Evolutionary conservation across 1,140 invertebrate species (phyloP).

Genomic region (Copidosoma floridanum): DNA sequence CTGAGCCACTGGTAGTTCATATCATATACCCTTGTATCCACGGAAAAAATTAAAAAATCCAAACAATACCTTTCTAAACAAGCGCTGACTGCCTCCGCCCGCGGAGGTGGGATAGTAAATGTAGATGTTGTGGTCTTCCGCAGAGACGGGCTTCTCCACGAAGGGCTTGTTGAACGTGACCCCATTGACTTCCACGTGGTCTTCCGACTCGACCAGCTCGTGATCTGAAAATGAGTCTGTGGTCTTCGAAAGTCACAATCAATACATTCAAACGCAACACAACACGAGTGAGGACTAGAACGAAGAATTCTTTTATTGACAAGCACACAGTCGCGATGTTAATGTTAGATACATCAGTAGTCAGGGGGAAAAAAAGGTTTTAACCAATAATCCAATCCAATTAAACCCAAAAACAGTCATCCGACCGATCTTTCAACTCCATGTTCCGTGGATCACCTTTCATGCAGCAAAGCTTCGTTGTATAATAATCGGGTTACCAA

Average conservation of each 20-base stretch:
- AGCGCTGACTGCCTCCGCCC: slow-evolving; percentile 93
- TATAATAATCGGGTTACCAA: no score
- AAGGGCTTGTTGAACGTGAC: slow-evolving; percentile 98
- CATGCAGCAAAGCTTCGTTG: no score
- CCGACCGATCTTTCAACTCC: no score
- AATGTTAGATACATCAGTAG: slow-evolving; percentile 1
- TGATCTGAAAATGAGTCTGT: slow-evolving; percentile 67
- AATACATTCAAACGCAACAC: slow-evolving; percentile 33
- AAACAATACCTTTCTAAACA: slow-evolving; percentile 89
- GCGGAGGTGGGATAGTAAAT: slow-evolving; percentile 99
- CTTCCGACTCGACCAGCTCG: slow-evolving; percentile 93
- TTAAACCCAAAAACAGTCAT: background rate
- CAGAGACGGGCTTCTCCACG: slow-evolving; percentile 97
- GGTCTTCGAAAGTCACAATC: slow-evolving; percentile 29
- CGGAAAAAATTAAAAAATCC: slow-evolving; percentile 4
- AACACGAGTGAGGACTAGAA: slow-evolving; percentile 23
- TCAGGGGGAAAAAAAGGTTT: no score
- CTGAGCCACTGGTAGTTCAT: no score
- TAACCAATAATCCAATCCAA: no score
- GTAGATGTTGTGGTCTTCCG: slow-evolving; percentile 99
- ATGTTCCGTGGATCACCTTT: no score
- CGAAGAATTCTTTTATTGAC: background rate
- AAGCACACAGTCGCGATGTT: no score
- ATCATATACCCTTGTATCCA: no score
- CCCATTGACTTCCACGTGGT: slow-evolving; percentile 98